Evolutionary conservation across 1,140 invertebrate genomes (phyloP), one percentile per base, ranked within the genome.

Genomic region (Spodoptera frugiperda): DNA sequence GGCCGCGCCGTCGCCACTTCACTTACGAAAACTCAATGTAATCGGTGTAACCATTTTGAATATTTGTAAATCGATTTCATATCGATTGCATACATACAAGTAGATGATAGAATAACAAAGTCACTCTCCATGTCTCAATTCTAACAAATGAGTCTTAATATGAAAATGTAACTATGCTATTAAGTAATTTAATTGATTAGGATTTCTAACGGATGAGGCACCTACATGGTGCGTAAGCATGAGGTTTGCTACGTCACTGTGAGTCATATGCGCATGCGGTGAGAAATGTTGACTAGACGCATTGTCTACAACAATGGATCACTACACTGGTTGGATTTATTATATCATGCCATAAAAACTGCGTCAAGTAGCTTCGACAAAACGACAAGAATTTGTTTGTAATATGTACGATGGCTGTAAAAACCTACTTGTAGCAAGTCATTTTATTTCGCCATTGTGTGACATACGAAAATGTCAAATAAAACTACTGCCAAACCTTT

Each of bases 251-350:
- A 88, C 83, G 86, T 86, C 85, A 85, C 82, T 80, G 79, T 92
- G 89, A 91, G 84, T 91, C 89, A 93, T 85, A 76, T 81, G 77
- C 79, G 78, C 82, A 78, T 79, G 80, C 84, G 86, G 77, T 87
- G 85, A 83, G 87, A 88, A 88, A 84, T 81, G 82, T 90, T 85
- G 83, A 84, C 86, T 87, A 91, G 89, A 91, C 89, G 83, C 82
- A 88, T 88, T 88, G 87, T 91, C 90, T 88, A 88, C 86, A 89
- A 90, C 90, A 91, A 91, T 90, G 85, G 87, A 88, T 89, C 84
- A 88, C 80, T 76, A 79, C 79, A 87, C 57, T 77, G 82, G 83
- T 87, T 86, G 87, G 90, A 90, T 87, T 85, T 86, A 91, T 93
- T 93, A 90, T 89, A 87, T 89, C 86, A 89, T 89, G 77, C 82